phyloP scores from a whole-genome alignment of 2,797 vertebrate genomes.

The Coendou prehensilis region DNA sequence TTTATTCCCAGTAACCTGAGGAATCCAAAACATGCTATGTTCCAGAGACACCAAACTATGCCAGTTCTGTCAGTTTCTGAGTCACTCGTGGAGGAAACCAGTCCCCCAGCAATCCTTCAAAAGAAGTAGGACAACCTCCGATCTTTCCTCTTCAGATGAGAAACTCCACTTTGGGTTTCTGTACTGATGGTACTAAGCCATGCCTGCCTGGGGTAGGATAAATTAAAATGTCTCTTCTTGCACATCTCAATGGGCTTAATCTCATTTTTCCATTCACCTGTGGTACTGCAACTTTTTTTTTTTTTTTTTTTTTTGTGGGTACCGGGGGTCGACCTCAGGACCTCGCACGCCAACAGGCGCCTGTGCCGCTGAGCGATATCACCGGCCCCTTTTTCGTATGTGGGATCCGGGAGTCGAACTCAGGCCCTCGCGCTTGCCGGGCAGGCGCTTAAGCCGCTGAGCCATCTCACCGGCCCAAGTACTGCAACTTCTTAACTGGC shows the following conservation, averaged over 20 bases:
- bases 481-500: neutral
- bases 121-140: fast-evolving
- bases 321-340: no score
- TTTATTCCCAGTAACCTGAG: neutral
- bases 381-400: no score
- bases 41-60: neutral
- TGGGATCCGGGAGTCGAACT: no score
- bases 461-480: no score
- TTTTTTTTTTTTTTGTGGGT: no score
- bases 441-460: no score
- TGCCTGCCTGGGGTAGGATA: neutral
- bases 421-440: no score
- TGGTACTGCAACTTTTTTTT: neutral
- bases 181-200: fast-evolving
- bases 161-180: neutral
- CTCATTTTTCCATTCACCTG: neutral
- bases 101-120: neutral
- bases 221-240: neutral
- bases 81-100: neutral
- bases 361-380: no score
- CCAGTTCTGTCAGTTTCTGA: neutral
- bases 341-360: no score
- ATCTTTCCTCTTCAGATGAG: neutral
- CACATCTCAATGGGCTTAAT: neutral
- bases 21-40: neutral